Base-by-base conservation (phyloP, 2,113 vertebrate species). In the Thinocorus orbignyianus region DNA sequence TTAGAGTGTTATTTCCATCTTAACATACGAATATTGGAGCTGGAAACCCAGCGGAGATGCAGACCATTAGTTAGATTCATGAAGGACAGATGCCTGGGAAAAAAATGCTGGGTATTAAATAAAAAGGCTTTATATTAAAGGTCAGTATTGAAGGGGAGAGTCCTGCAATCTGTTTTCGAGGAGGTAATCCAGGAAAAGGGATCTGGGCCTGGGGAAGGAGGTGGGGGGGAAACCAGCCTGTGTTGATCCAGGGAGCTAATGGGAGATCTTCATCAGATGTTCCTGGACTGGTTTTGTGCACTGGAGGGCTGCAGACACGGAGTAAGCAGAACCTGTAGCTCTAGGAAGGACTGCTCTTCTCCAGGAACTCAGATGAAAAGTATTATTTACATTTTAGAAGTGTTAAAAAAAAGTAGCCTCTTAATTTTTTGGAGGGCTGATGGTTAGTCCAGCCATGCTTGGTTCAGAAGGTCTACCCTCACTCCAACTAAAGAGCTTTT, bases 161-260 rank as follows among this genome's bases (percentile, higher is more conserved):
- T 37, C 73, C 18, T 41, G 44, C 18, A 4, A 6, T 46, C 5
- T 11, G 49, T 11, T 12, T 87, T 70, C 55, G 13, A 10, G 70
- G 73, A 78, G 42, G 69, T 30, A 64, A 16, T 81, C 31, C 42
- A 60, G 90, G 65, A 58, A 55, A 17, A 55, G 60, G 42, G 23
- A 3, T 25, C 30, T 17, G 30, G 15, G 54, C 10, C 31, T 48
- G 64, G 35, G 62, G n/a, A n/a, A 48, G 33, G 72, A 55, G 71
- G 30, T n/a, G 77, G 33, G n/a, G 8, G 11, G 14, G 35, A 28
- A n/a, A 17, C 30, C 71, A 31, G 62, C 19, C 4, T 0, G 17
- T 23, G 37, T 39, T 2, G 7, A 5, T 55, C 5, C 1, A 1
- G 55, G 81, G 49, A 14, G 1, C 25, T 22, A 2, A 7, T 1